phyloP scores from a whole-genome alignment of 2,888 invertebrate genomes.

The Camptogramma bilineatum region DNA sequence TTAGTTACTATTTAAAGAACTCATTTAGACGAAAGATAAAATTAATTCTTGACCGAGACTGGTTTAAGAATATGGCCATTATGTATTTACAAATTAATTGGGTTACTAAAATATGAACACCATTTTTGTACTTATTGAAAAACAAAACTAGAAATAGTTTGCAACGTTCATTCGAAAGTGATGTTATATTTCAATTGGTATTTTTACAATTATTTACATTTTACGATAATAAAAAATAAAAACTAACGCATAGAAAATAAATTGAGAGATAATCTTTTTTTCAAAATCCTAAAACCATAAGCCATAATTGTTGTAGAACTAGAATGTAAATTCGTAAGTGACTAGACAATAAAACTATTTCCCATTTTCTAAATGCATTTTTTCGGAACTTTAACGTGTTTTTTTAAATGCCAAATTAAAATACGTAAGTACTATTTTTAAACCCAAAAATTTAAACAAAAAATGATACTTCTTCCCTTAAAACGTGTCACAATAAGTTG shows the following conservation, averaged over 20 bases:
- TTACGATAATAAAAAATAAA: neutral
- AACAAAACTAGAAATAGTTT: neutral
- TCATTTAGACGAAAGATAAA: too few species aligned
- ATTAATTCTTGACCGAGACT: neutral
- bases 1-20: too few species aligned
- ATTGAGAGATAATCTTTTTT: neutral
- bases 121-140: neutral
- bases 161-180: neutral
- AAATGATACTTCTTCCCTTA: slow-evolving; percentile 6
- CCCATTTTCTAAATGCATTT: slow-evolving; percentile 25
- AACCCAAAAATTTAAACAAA: slow-evolving; percentile 8
- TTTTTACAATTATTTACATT: neutral
- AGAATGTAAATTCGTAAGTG: slow-evolving; percentile 52
- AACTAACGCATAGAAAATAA: neutral
- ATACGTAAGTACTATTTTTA: slow-evolving; percentile 34
- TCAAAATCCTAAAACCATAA: slow-evolving; percentile 11
- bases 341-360: slow-evolving; percentile 66
- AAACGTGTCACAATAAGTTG: neutral
- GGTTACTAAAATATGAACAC: neutral
- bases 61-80: neutral
- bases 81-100: too few species aligned
- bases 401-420: slow-evolving; percentile 33
- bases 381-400: slow-evolving; percentile 17
- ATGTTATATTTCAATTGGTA: neutral
- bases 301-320: slow-evolving; percentile 39